Conservation (phyloP, 2,797 vertebrate species). For the Chelmon rostratus region DNA sequence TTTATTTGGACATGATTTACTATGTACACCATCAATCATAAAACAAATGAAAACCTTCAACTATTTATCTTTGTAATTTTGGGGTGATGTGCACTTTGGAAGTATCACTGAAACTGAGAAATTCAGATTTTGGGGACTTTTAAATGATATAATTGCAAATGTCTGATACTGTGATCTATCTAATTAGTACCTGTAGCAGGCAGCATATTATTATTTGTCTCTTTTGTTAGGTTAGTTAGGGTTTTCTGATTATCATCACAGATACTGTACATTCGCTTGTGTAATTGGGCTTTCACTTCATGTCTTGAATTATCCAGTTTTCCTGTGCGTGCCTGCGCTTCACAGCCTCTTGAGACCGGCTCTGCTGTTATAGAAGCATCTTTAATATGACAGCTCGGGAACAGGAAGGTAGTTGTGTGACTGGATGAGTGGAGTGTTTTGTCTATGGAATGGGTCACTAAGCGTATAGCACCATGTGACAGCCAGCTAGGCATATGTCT, state of each 20-base stretch:
- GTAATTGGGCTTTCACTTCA: conserved; percentile 45
- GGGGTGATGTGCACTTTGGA: not conserved
- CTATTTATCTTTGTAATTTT: conserved; percentile 5
- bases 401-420: conserved; percentile 47
- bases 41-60: conserved; percentile 12
- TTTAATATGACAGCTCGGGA: conserved; percentile 61
- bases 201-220: not conserved
- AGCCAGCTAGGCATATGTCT: conserved; percentile 71
- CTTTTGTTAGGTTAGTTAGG: not conserved
- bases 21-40: conserved; percentile 35
- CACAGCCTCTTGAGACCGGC: conserved; percentile 52
- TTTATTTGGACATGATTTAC: conserved; percentile 54
- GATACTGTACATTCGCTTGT: conserved; percentile 3
- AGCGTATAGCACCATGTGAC: conserved; percentile 65
- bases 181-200: conserved; percentile 1
- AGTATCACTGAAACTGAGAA: conserved; percentile 10
- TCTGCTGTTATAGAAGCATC: conserved; percentile 45
- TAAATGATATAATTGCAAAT: conserved; percentile 16
- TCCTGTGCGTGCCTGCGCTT: conserved; percentile 26
- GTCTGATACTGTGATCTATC: not conserved
- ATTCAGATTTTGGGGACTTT: not conserved
- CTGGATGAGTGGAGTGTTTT: conserved; percentile 58
- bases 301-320: conserved; percentile 32
- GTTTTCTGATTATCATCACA: conserved; percentile 5
- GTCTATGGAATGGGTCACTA: conserved; percentile 65